Evolutionary conservation across 2,888 invertebrate species (phyloP).

Genomic region (Parnassius mnemosyne): DNA sequence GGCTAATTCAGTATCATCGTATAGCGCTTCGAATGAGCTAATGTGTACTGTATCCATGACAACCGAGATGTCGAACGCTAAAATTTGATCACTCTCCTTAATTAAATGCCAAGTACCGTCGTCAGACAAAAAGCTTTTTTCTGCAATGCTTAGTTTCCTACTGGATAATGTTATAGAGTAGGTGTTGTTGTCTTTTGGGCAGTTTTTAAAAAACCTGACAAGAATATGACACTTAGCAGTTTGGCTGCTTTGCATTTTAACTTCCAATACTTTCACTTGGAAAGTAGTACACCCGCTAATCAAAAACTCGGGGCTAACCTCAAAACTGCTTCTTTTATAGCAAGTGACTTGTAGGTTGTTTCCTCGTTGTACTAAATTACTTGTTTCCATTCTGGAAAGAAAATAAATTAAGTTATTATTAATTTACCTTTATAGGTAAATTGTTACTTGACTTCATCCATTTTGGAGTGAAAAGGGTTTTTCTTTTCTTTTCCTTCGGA

Average conservation of each 20-base stretch:
- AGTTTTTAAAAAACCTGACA: constrained; percentile 41
- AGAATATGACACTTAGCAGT: constrained; percentile 38
- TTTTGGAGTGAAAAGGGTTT: too few relatives aligned
- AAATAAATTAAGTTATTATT: background rate
- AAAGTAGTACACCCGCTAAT: constrained; percentile 43
- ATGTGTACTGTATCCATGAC: constrained; percentile 36
- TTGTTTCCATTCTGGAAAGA: constrained; percentile 41
- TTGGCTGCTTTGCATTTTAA: too few relatives aligned
- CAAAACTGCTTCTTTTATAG: too few relatives aligned
- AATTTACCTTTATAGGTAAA: background rate
- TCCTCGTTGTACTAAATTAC: constrained; percentile 39
- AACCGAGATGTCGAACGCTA: constrained; percentile 42
- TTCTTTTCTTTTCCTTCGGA: too few relatives aligned
- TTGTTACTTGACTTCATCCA: too few relatives aligned
- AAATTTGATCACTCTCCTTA: constrained; percentile 41
- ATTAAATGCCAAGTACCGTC: constrained; percentile 51
- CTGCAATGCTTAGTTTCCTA: constrained; percentile 36
- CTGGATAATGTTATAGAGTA: constrained; percentile 44
- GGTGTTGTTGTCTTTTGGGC: constrained; percentile 37
- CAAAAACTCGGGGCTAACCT: constrained; percentile 38
- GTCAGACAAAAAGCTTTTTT: constrained; percentile 44
- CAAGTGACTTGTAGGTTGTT: constrained; percentile 36
- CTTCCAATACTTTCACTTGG: constrained; percentile 32
- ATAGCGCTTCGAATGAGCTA: constrained; percentile 35
- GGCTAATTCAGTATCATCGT: too few relatives aligned